Evolutionary conservation across 2,113 vertebrate species (phyloP), one percentile per base, ranked within the genome.

Genomic region (Neotragus pygmaeus): DNA sequence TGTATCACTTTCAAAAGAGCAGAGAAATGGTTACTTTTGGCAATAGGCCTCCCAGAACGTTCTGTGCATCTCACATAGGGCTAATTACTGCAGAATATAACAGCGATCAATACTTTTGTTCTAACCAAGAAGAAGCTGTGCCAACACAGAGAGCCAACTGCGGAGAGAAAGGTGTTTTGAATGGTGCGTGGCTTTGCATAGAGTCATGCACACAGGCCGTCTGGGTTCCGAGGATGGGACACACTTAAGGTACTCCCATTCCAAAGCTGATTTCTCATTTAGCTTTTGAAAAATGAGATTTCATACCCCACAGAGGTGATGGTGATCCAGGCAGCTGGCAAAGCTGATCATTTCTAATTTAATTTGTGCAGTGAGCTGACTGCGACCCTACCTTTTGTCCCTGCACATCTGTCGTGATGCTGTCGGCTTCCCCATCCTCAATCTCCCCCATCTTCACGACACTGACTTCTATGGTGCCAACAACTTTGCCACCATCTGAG

Each of bases 361-460:
- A 97, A 95, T 95, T 80, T 53, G 51, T 97, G 94, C 93, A 86
- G 28, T 5, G 30, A 94, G 91, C 43, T 91, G 90, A 45, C 47
- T 30, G n/a, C 84, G 23, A 60, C 85, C 88, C 73, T 99, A 99
- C 99, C 99, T 99, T 99, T 98, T 99, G 99, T 98, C 98, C 99
- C 91, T 99, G 99, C 88, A 96, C 70, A 57, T 99, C 99, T 95
- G 99, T 98, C 51, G 99, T 98, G 97, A 99, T 99, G 98, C 99
- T 99, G 97, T 99, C 99, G 0, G 99, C 95, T 90, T 99, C 99
- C 3, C 98, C 99, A 93, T 99, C 99, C 97, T 99, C 99, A 62
- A 99, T 99, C 98, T 99, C 99, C 87, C 99, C 99, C 99, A 99
- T 99, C 99, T 99, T 99, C 99, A 99, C 96, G 75, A 99, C 98